These are phyloP conservation scores for Artibeus lituratus DNA, from an alignment of 2,797 vertebrate species.

Conservation along the genomic window DNA sequence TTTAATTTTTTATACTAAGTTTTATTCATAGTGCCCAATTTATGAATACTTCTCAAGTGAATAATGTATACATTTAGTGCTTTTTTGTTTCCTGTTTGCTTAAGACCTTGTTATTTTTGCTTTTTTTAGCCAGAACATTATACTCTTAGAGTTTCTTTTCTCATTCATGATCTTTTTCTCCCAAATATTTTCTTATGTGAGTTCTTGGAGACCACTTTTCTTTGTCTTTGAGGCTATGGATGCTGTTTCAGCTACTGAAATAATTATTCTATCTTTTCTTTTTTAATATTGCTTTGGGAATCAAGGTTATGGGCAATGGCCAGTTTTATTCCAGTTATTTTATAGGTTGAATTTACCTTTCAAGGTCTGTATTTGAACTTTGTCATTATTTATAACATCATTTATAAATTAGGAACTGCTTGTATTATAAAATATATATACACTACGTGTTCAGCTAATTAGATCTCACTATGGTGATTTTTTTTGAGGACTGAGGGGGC, in stretches of 20 bases:
- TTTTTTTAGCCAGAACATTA: neutral
- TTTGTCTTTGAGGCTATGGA: neutral
- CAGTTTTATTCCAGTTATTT: neutral
- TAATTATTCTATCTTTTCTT: neutral
- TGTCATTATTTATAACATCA: neutral
- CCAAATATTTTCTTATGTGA: neutral
- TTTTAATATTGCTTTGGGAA: neutral
- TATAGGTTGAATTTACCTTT: constrained; percentile 19
- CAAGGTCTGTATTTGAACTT: neutral
- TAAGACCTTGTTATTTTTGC: neutral
- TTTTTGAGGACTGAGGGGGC: neutral
- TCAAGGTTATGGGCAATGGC: neutral
- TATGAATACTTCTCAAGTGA: neutral
- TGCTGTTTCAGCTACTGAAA: neutral
- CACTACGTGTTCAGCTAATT: neutral
- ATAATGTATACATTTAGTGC: neutral
- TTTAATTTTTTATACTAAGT: constrained; percentile 54
- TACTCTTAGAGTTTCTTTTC: neutral
- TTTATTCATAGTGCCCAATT: constrained; percentile 9
- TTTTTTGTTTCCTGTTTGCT: neutral
- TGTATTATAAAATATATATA: neutral
- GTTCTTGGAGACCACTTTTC: neutral
- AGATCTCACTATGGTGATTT: neutral
- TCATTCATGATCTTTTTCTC: neutral
- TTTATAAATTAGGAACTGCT: constrained; percentile 16